Evolutionary conservation across 2,888 invertebrate species (phyloP).

Genomic region (Standfussiana lucernea): DNA sequence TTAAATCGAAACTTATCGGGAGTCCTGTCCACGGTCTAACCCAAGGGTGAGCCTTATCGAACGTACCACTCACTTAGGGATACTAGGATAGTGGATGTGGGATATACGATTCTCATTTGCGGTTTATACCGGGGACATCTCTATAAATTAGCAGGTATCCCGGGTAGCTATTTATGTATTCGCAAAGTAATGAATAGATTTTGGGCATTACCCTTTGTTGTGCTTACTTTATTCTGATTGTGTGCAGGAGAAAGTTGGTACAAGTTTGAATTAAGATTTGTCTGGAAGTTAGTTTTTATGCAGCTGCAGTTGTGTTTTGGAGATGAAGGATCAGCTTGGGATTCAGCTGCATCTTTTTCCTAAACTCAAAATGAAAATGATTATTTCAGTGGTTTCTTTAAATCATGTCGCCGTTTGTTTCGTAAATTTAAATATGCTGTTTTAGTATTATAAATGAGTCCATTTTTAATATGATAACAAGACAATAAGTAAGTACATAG

Average conservation of each 20-base stretch:
- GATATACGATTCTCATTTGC: slow-evolving; percentile 74
- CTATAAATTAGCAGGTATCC: slow-evolving; percentile 61
- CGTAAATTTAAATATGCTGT: neutral
- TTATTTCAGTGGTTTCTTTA: neutral
- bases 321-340: neutral
- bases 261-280: neutral
- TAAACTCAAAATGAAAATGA: neutral
- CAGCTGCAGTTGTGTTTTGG: neutral
- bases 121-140: slow-evolving; percentile 72
- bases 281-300: neutral
- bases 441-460: too few relatives aligned
- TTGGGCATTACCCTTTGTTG: slow-evolving; percentile 38
- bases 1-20: slow-evolving; percentile 88
- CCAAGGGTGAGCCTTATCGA: slow-evolving; percentile 80
- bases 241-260: neutral
- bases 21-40: slow-evolving; percentile 83
- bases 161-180: slow-evolving; percentile 51
- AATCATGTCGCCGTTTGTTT: neutral
- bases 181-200: slow-evolving; percentile 43
- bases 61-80: slow-evolving; percentile 83
- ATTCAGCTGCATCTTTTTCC: neutral
- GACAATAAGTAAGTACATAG: neutral
- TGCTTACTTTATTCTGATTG: slow-evolving; percentile 43
- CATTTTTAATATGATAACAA: neutral
- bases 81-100: slow-evolving; percentile 69